phyloP scores from a whole-genome alignment of 2,113 vertebrate species.

The Aleadryas rufinucha region DNA sequence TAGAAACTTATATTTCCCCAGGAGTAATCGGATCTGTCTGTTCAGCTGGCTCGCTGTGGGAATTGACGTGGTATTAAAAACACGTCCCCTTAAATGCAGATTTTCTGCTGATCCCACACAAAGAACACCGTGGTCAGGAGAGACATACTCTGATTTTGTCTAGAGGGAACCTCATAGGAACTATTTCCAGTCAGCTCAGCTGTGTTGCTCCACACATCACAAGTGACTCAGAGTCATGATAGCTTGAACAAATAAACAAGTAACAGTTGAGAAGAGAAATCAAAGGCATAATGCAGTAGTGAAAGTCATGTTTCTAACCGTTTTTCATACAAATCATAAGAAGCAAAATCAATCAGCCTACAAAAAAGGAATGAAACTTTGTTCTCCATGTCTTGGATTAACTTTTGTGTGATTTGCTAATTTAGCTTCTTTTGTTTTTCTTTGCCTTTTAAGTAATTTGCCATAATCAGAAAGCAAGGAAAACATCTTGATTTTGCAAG shows the following conservation, averaged over 20 bases:
- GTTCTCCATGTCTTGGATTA: not conserved
- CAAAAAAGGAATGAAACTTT: not conserved
- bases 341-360: not conserved
- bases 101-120: not conserved
- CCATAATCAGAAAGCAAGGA: not conserved
- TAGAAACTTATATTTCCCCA: not conserved
- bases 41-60: not conserved
- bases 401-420: not conserved
- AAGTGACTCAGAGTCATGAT: conserved; percentile 38
- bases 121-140: not conserved
- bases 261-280: conserved; percentile 21
- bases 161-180: not conserved
- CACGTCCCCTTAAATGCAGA: not conserved
- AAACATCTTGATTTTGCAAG: not conserved
- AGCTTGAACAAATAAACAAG: conserved; percentile 35
- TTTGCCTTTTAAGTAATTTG: not conserved
- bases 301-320: not conserved
- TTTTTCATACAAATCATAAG: not conserved
- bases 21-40: not conserved
- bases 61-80: not conserved
- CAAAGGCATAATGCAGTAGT: conserved; percentile 18
- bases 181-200: not conserved
- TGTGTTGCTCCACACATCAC: not conserved
- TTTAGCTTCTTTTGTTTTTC: not conserved
- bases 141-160: not conserved